Evolutionary conservation across 2,113 vertebrate species (phyloP).

Genomic region (Cololabis saira): DNA sequence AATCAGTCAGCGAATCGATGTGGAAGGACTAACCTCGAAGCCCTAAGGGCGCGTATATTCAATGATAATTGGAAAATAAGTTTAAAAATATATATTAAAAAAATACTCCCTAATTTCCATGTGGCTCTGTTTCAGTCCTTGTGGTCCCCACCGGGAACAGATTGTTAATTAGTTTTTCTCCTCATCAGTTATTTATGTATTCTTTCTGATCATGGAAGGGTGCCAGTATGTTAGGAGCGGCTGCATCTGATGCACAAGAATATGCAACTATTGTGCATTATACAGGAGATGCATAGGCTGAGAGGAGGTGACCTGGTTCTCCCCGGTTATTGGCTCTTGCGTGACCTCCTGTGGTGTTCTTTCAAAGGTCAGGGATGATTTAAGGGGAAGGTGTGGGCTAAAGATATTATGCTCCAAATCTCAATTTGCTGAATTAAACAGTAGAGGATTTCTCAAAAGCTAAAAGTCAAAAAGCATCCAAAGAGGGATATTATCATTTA

Average conservation of each 20-base stretch:
- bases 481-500: neutral
- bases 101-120: conserved; percentile 8
- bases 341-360: conserved; percentile 4
- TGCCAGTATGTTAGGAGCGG: conserved; percentile 36
- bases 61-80: conserved; percentile 51
- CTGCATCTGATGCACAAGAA: conserved; percentile 32
- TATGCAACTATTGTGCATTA: neutral
- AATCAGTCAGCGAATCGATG: conserved; percentile 48
- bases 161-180: conserved; percentile 59
- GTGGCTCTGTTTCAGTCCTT: conserved; percentile 29
- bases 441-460: neutral
- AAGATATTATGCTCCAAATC: neutral
- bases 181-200: conserved; percentile 73
- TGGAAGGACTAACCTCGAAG: conserved; percentile 19
- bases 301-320: conserved; percentile 12
- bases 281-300: neutral
- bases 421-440: neutral
- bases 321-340: neutral
- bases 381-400: no score
- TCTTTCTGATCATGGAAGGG: conserved; percentile 61
- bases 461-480: neutral
- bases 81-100: neutral
- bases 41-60: conserved; percentile 7
- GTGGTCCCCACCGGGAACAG: conserved; percentile 43
- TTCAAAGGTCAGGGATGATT: neutral